Percentiles rank a stretch among this genome's conserved stretches.
Conservation (phyloP, 2,797 vertebrate species). For the Sebastolobus alascanus region DNA sequence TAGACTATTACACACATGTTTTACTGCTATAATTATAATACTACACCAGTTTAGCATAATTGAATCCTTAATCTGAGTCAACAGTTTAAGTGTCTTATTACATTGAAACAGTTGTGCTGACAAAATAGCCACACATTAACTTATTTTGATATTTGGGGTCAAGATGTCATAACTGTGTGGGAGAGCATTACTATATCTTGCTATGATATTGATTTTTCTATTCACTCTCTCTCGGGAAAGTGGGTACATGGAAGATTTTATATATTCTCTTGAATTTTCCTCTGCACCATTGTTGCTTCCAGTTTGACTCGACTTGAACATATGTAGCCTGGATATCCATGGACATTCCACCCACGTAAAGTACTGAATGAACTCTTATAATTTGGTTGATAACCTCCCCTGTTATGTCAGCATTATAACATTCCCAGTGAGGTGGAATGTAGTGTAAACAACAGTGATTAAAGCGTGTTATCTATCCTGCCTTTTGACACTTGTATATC, state of each 20-base stretch:
- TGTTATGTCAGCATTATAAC: conserved; percentile 72
- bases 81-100: background rate
- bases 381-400: conserved; percentile 75
- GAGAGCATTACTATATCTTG: conserved; percentile 3
- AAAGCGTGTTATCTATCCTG: conserved; percentile 68
- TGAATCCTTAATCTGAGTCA: background rate
- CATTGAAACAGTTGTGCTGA: conserved; percentile 1
- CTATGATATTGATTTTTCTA: conserved; percentile 29
- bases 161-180: conserved; percentile 18
- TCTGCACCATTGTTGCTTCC: background rate
- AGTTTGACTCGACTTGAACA: conserved; percentile 22
- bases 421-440: conserved; percentile 60
- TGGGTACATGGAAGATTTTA: background rate
- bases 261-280: background rate
- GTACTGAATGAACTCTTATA: conserved; percentile 63
- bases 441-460: conserved; percentile 77
- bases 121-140: background rate
- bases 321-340: conserved; percentile 20
- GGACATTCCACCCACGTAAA: conserved; percentile 69
- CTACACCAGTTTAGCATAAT: background rate
- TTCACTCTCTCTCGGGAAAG: conserved; percentile 18
- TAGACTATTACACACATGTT: background rate
- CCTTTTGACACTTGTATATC: conserved; percentile 76
- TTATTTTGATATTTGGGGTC: conserved; percentile 11
- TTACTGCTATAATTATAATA: background rate